Evolutionary conservation across 2,113 vertebrate species (phyloP).

Genomic region (Anoura caudifer): DNA sequence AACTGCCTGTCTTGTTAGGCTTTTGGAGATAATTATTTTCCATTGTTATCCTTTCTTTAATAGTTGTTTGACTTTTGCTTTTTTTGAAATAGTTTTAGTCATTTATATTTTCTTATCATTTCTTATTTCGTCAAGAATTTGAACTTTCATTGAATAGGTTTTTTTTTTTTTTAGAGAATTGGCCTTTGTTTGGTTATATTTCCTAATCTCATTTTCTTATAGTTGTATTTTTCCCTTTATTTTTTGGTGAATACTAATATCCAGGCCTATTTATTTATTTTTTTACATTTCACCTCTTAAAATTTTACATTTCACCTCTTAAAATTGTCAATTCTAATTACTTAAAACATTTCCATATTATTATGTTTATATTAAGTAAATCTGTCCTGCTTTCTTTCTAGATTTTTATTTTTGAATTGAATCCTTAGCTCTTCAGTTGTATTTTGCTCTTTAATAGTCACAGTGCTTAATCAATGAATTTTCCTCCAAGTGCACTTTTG

Average conservation of each 20-base stretch:
- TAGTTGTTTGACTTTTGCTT: not conserved
- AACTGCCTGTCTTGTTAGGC: conserved; percentile 23
- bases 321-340: conserved; percentile 10
- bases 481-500: conserved; percentile 50
- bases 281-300: not conserved
- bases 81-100: not conserved
- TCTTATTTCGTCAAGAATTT: conserved; percentile 22
- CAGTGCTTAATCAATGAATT: conserved; percentile 41
- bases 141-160: conserved; percentile 10
- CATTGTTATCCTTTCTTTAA: not conserved
- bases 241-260: conserved; percentile 10
- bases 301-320: not conserved
- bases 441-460: not conserved
- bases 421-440: not conserved
- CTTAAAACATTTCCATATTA: not conserved
- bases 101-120: conserved; percentile 18
- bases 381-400: not conserved
- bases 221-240: not conserved
- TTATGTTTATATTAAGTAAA: not conserved
- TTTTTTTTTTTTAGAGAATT: not conserved
- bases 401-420: not conserved
- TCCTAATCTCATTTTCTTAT: conserved; percentile 23
- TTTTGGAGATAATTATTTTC: conserved; percentile 49
- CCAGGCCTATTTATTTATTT: not conserved
- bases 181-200: not conserved